Conservation (phyloP, 1,140 invertebrate species). For the Leptestheria dahalacensis region DNA sequence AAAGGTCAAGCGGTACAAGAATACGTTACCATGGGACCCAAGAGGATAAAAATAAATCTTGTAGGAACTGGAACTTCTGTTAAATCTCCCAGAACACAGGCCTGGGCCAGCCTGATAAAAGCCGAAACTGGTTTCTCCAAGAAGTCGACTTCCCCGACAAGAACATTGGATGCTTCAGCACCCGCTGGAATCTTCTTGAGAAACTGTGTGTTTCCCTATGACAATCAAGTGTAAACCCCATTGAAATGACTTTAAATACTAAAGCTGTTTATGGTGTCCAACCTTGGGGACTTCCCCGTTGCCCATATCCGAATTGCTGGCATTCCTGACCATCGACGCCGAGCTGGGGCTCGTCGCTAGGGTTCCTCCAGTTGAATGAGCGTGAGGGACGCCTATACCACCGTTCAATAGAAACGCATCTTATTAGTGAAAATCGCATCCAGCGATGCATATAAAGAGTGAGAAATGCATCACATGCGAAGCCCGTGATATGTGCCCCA, state of each 20-base stretch:
- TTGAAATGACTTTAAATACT: constrained; percentile 2
- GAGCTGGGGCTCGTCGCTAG: constrained; percentile 64
- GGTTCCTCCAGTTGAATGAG: constrained; percentile 23
- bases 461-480: too few species aligned
- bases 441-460: too few species aligned
- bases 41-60: constrained; percentile 27
- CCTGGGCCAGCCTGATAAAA: constrained; percentile 24
- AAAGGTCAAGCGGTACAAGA: too few species aligned
- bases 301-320: constrained; percentile 38
- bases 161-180: constrained; percentile 28
- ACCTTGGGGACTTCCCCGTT: constrained; percentile 36
- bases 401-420: not conserved
- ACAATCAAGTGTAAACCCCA: not conserved
- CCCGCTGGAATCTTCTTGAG: constrained; percentile 27
- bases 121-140: constrained; percentile 23
- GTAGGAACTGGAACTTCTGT: constrained; percentile 28
- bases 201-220: constrained; percentile 24
- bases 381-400: not conserved
- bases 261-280: constrained; percentile 4
- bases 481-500: too few species aligned
- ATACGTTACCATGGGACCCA: constrained; percentile 24
- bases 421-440: not conserved
- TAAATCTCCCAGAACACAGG: constrained; percentile 24
- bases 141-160: constrained; percentile 26
- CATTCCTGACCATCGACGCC: constrained; percentile 58